phyloP scores from a whole-genome alignment of 2,797 vertebrate species.

The Aldrovandia affinis region DNA sequence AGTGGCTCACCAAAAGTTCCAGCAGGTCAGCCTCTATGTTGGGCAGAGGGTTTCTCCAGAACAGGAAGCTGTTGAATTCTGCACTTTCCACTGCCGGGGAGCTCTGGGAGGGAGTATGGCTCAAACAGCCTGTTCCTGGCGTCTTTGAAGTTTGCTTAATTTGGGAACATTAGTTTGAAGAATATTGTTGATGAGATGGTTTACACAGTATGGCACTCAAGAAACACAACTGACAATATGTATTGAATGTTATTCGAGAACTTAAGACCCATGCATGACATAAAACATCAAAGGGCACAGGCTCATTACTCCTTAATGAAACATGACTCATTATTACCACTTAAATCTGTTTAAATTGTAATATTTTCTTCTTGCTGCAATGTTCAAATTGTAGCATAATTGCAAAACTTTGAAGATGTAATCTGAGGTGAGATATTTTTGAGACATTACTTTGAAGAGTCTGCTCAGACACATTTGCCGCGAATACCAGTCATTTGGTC shows the following conservation, averaged over 20 bases:
- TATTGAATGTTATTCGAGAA: neutral
- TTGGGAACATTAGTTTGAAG: neutral
- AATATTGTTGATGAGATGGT: neutral
- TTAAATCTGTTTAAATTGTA: neutral
- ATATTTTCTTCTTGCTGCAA: neutral
- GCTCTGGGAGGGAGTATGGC: neutral
- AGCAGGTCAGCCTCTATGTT: slow-evolving; percentile 78
- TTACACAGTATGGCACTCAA: neutral
- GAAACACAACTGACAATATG: neutral
- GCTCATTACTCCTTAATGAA: neutral
- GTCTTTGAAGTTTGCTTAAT: slow-evolving; percentile 50
- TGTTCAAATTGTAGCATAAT: neutral
- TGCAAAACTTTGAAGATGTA: neutral
- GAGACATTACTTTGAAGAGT: neutral
- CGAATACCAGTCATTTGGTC: neutral
- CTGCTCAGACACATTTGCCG: too few relatives aligned
- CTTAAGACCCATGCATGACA: neutral
- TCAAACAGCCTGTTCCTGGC: neutral
- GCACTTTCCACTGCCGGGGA: neutral
- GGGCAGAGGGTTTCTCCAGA: slow-evolving; percentile 85
- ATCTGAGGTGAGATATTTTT: neutral
- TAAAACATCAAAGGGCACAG: neutral
- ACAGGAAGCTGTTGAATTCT: slow-evolving; percentile 83
- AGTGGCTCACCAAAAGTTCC: slow-evolving; percentile 79
- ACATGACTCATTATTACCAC: neutral